phyloP scores from a whole-genome alignment of 2,797 vertebrate genomes.

The Alauda arvensis region DNA sequence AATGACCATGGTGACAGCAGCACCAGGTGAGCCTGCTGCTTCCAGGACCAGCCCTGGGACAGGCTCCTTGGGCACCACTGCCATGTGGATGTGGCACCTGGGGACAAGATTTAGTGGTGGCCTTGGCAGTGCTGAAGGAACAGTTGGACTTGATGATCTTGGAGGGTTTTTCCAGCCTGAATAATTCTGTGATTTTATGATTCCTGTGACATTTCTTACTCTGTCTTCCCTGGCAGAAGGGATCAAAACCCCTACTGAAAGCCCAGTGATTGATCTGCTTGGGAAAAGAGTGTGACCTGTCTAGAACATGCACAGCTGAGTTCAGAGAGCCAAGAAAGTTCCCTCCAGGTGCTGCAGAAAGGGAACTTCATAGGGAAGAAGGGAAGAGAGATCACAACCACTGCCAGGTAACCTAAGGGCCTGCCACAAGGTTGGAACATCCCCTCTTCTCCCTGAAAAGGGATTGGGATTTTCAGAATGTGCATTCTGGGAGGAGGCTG shows the following conservation, averaged over 20 bases:
- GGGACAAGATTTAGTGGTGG: background rate
- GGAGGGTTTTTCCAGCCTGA: background rate
- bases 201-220: background rate
- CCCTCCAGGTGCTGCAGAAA: background rate
- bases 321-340: background rate
- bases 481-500: background rate
- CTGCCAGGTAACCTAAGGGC: background rate
- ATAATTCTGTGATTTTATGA: background rate
- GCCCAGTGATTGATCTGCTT: background rate
- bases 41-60: background rate
- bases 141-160: accelerated
- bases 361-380: background rate
- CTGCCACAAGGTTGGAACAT: background rate
- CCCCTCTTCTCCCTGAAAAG: background rate
- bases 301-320: background rate
- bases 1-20: background rate
- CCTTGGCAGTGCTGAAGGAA: background rate
- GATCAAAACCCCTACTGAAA: background rate
- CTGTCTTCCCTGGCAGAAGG: background rate
- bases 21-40: background rate
- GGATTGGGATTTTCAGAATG: background rate
- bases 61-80: background rate
- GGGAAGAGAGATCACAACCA: background rate
- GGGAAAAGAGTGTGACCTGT: background rate
- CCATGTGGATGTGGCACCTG: background rate